phyloP scores from a whole-genome alignment of 1,140 invertebrate species.

The Tenebrio molitor region DNA sequence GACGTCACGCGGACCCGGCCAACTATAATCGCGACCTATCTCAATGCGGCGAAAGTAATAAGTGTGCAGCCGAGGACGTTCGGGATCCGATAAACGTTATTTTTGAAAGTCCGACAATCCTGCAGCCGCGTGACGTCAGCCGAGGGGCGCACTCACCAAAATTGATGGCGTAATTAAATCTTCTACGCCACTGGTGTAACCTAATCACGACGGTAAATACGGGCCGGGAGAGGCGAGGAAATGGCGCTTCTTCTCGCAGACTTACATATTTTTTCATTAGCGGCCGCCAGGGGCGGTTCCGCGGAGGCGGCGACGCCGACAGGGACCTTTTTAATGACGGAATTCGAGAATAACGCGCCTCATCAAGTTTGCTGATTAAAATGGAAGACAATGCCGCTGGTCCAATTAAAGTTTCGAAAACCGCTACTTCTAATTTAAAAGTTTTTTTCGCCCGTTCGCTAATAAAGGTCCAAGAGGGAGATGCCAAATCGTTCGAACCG shows the following conservation, averaged over 20 bases:
- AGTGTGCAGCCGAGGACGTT: conserved; percentile 15
- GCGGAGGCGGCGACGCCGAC: background rate
- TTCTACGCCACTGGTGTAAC: conserved; percentile 26
- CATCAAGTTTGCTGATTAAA: conserved; percentile 12
- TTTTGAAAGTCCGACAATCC: background rate
- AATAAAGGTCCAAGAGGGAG: background rate
- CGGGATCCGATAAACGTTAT: conserved; percentile 23
- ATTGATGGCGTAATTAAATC: conserved; percentile 36
- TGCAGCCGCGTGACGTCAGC: no score
- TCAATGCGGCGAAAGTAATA: conserved; percentile 51
- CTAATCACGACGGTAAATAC: conserved; percentile 27
- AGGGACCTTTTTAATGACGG: background rate
- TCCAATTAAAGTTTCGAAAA: background rate
- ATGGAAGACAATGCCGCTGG: background rate
- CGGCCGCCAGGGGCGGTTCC: background rate
- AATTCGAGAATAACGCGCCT: background rate
- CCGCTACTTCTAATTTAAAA: background rate
- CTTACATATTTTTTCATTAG: conserved; percentile 9
- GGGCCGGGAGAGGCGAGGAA: conserved; percentile 1
- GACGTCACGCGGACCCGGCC: conserved; percentile 42
- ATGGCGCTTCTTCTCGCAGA: background rate
- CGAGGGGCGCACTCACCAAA: background rate
- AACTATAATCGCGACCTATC: conserved; percentile 48
- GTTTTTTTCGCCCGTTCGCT: background rate
- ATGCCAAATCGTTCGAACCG: no score